These are phyloP conservation scores for Cataglyphis albicans DNA, from an alignment of 2,888 invertebrate genomes.

Conservation along the genomic window DNA sequence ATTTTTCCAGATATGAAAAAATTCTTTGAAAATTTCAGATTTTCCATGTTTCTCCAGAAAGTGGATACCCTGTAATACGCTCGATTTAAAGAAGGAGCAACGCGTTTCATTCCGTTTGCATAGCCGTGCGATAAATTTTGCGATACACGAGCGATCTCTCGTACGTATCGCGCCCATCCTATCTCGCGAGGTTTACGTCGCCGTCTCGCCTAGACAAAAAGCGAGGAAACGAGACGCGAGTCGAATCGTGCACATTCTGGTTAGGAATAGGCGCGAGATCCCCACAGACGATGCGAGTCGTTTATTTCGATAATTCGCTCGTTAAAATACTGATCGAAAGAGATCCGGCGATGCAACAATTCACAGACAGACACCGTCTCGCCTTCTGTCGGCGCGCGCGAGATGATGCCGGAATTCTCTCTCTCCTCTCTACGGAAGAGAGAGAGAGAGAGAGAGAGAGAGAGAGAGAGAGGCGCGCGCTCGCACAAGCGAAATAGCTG, in stretches of 20 bases:
- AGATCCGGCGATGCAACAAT: slow-evolving; percentile 55
- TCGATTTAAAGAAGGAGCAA: slow-evolving; percentile 2
- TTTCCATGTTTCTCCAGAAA: too few species aligned
- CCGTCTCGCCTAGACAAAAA: slow-evolving; percentile 24
- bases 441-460: slow-evolving; percentile 47
- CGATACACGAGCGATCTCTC: slow-evolving; percentile 50
- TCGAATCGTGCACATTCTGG: slow-evolving; percentile 19
- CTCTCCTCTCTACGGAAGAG: slow-evolving; percentile 33
- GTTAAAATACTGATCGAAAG: slow-evolving; percentile 82
- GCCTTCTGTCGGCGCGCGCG: slow-evolving; percentile 78
- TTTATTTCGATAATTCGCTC: slow-evolving; percentile 83
- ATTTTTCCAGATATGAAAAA: too few species aligned
- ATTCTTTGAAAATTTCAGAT: too few species aligned
- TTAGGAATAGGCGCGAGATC: slow-evolving; percentile 65
- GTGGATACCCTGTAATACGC: not conserved
- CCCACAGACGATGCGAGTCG: slow-evolving; percentile 52
- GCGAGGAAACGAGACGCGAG: slow-evolving; percentile 29
- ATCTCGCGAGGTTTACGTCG: slow-evolving; percentile 34
- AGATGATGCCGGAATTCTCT: slow-evolving; percentile 71
- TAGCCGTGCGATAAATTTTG: slow-evolving; percentile 18
- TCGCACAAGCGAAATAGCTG: slow-evolving; percentile 80
- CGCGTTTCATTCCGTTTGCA: slow-evolving; percentile 2
- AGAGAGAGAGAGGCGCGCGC: slow-evolving; percentile 60
- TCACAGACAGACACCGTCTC: slow-evolving; percentile 71
- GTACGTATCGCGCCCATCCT: slow-evolving; percentile 32